These are phyloP conservation scores for Lepidocyrtinus sp. DNA, from an alignment of 2,888 invertebrate species.

Conservation along the genomic window DNA sequence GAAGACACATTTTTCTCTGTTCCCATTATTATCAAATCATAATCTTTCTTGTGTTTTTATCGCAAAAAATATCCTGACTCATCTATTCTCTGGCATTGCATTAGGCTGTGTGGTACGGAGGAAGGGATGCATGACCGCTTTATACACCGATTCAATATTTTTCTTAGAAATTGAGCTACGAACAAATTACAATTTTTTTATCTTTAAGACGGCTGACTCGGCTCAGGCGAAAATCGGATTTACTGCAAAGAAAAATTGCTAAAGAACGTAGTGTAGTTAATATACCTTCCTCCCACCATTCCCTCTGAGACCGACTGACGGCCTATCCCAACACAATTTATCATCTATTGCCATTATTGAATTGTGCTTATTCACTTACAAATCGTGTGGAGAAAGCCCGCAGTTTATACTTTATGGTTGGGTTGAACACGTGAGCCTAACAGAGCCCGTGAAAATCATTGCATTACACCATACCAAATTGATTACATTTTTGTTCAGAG, in stretches of 20 bases:
- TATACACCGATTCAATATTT: background rate
- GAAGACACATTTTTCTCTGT: background rate
- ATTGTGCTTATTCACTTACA: background rate
- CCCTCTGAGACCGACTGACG: background rate
- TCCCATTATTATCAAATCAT: slow-evolving; percentile 11
- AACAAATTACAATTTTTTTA: slow-evolving; percentile 10
- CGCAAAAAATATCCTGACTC: slow-evolving; percentile 2
- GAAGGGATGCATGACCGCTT: background rate
- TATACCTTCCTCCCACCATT: background rate
- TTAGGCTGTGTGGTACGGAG: background rate
- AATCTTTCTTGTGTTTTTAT: background rate
- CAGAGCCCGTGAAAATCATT: no score
- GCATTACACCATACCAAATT: no score
- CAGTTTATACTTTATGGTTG: no score
- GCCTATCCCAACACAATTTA: background rate
- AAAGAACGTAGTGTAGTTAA: background rate
- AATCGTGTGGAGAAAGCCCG: no score
- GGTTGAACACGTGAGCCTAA: no score
- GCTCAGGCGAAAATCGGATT: no score
- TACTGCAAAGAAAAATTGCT: background rate
- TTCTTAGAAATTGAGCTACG: background rate
- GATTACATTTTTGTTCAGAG: no score
- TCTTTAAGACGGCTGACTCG: background rate
- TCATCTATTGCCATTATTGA: slow-evolving; percentile 11
- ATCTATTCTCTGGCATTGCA: background rate